Evolutionary conservation across 2,888 invertebrate species (phyloP).

Genomic region (Listrodromus nycthemerus): DNA sequence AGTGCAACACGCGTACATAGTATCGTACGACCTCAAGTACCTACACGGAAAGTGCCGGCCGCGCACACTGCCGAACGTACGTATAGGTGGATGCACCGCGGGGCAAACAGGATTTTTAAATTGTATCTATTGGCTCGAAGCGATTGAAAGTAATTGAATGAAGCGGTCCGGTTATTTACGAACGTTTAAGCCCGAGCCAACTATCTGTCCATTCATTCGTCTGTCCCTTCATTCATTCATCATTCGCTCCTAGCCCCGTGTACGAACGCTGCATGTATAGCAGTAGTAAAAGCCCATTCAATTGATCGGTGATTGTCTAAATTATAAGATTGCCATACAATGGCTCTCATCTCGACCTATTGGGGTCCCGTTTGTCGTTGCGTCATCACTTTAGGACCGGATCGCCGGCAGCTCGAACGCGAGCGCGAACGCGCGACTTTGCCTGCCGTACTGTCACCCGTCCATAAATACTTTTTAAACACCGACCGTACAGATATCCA

Average conservation of each 20-base stretch:
- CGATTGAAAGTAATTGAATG: constrained; percentile 85
- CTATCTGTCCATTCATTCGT: constrained; percentile 85
- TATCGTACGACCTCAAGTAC: neutral
- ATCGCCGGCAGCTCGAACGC: constrained; percentile 75
- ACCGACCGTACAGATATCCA: constrained; percentile 35
- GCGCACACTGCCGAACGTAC: neutral
- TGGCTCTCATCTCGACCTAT: constrained; percentile 85
- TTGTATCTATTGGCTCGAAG: constrained; percentile 84
- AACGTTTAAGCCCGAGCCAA: constrained; percentile 84
- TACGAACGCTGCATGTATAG: constrained; percentile 83
- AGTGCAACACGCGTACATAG: constrained; percentile 42
- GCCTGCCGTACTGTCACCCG: constrained; percentile 34
- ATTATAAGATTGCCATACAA: constrained; percentile 85
- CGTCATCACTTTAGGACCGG: constrained; percentile 84
- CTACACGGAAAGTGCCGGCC: neutral
- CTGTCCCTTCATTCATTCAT: constrained; percentile 85
- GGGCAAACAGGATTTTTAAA: constrained; percentile 80
- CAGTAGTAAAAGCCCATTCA: constrained; percentile 85
- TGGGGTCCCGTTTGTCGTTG: constrained; percentile 84
- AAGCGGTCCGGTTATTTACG: constrained; percentile 84
- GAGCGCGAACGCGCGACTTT: constrained; percentile 74
- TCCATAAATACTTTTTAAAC: constrained; percentile 68
- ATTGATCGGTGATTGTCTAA: constrained; percentile 85
- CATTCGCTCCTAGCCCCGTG: constrained; percentile 81
- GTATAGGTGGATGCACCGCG: constrained; percentile 46